Evolutionary conservation across 2,113 vertebrate genomes (phyloP), one percentile per base, ranked within the genome.

Genomic region (Gymnorhina tibicen): DNA sequence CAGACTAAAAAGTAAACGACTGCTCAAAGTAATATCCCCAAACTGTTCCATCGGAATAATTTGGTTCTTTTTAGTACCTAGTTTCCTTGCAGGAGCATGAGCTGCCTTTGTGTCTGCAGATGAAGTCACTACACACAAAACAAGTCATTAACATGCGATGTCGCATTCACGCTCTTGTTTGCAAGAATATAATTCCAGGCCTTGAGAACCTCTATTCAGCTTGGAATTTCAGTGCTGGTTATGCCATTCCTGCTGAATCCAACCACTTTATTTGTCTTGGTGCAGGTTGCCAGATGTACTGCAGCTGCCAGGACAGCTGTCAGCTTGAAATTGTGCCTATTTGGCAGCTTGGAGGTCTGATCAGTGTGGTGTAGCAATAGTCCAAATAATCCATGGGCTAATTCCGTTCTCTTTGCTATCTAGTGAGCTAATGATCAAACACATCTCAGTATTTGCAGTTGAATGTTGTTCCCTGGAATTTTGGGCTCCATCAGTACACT

Each of bases 231-330:
- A 33, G 14, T 74, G 16, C 64, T 83, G 76, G 64, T 79, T 91
- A 13, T 76, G 86, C 89, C 77, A 62, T 94, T 92, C 77, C 91
- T 92, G 72, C 49, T 86, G 37, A 84, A 92, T 64, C 62, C 67
- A 87, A 3, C 58, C 53, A 14, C 76, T 95, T 94, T 41, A 53
- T 95, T 78, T 89, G 73, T 73, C 86, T 42, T 69, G 70, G 16
- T 89, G 81, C 35, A 77, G 53, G 69, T 89, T 94, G 76, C 83
- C 94, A 95, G 89, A 87, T 35, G 64, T 92, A 39, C 9, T 69
- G 80, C 85, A 88, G 89, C 89, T 96, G 92, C 74, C 81, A 77
- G 77, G 39, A 85, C 94, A 95, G 91, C 94, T 95, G 94, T 92
- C 86, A 39, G 74, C 52, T 85, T 94, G 94, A 92, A 92, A 76